Base-by-base conservation (phyloP, 1,140 invertebrate species). In the Drosophila bipectinata region DNA sequence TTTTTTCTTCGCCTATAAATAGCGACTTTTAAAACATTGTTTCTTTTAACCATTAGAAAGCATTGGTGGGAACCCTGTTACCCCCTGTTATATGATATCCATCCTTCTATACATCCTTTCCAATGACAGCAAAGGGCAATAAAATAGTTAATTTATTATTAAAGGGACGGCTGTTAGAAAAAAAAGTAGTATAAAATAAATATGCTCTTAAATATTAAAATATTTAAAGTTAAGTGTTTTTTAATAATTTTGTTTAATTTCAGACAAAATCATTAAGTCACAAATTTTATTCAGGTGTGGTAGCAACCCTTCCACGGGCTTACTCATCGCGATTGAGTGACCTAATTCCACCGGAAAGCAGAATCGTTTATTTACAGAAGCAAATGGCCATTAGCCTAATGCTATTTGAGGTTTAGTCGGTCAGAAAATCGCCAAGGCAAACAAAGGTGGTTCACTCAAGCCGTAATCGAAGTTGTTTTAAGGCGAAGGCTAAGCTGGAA, bases 331-430 rank as follows among this genome's bases (percentile, higher is more conserved):
- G 72, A 51, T 76, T 76, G 45, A 51, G 56, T 76, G 73, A 76
- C 73, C 73, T 26, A 76, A 76, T 76, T 76, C 41, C 34, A 37
- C 47, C 24, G 24, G 21, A 75, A 64, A 56, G 59, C 71, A 57
- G n/a, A 68, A 75, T 67, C 44, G 72, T 34, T 63, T 76, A 76
- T 76, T 76, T 76, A 75, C 72, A 75, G 41, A 60, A 44, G 61
- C 72, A 76, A 76, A 76, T 76, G 56, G 62, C 62, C 72, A 76
- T 76, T 76, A 76, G 72, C 34, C 60, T 76, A 76, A 76, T 76
- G 62, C 73, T 76, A 76, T 76, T 76, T 76, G 73, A 74, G 72
- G 72, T 56, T 74, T 74, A 74, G 39, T 74, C 71, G 54, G 32
- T 51, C 56, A 68, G 72, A 76, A 76, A 76, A 76, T 76, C 72